These are phyloP conservation scores for Dioctria rufipes DNA, from an alignment of 2,888 invertebrate species.

Conservation along the genomic window DNA sequence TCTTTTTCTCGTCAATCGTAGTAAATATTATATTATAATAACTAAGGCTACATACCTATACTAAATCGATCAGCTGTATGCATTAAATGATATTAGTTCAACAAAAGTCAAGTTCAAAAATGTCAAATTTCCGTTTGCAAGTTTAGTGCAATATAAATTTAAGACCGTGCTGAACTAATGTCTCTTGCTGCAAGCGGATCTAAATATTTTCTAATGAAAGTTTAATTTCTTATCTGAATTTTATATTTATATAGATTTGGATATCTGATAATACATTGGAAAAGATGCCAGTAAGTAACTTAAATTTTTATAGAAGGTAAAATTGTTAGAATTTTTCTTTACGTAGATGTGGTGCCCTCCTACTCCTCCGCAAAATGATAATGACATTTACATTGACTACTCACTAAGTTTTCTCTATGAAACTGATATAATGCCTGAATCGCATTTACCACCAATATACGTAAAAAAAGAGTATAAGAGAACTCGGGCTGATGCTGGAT, in stretches of 20 bases:
- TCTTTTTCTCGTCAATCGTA: too few species aligned
- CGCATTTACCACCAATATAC: conserved; percentile 85
- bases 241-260: conserved; percentile 78
- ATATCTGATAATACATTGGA: conserved; percentile 80
- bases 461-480: conserved; percentile 84
- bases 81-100: too few species aligned
- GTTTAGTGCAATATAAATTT: too few species aligned
- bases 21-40: too few species aligned
- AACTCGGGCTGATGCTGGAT: conserved; percentile 78
- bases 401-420: conserved; percentile 91
- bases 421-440: conserved; percentile 80
- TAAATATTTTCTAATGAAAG: too few species aligned
- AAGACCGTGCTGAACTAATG: too few species aligned
- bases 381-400: conserved; percentile 92
- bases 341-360: conserved; percentile 96
- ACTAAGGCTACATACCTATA: too few species aligned
- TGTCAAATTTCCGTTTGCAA: too few species aligned
- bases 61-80: too few species aligned
- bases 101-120: too few species aligned
- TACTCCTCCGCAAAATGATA: conserved; percentile 94
- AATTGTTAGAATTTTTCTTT: conserved; percentile 42
- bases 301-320: background rate
- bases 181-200: too few species aligned
- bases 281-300: conserved; percentile 85
- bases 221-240: too few species aligned